Percentiles rank a stretch among this genome's conserved stretches.
These are phyloP conservation scores for Phymanthus crucifer DNA, from an alignment of 92 coral and sea anemone genomes.

Conservation along the genomic window DNA sequence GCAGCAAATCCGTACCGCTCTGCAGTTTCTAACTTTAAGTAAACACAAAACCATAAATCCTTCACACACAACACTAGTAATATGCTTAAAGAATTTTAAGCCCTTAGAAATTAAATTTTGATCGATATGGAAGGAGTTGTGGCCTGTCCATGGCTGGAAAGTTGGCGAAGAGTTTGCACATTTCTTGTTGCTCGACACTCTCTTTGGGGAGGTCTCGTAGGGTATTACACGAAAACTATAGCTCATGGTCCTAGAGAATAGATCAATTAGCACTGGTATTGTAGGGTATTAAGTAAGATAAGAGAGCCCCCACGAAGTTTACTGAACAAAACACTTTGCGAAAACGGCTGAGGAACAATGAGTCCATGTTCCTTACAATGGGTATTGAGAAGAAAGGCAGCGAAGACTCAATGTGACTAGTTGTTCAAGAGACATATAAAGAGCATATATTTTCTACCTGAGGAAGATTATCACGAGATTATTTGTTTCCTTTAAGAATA, in stretches of 20 bases:
- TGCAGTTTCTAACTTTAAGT: neutral
- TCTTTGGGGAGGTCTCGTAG: constrained; percentile 25
- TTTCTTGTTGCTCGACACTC: neutral
- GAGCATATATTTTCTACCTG: neutral
- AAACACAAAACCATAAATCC: neutral
- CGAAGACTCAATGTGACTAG: neutral
- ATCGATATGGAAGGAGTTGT: neutral
- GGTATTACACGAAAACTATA: neutral
- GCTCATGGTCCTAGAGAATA: constrained; percentile 1
- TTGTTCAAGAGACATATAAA: neutral
- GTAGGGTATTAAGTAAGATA: constrained; percentile 9
- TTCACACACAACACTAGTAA: neutral
- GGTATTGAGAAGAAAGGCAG: neutral
- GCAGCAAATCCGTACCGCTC: neutral
- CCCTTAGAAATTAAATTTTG: neutral
- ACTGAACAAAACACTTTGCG: constrained; percentile 9
- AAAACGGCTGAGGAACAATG: neutral
- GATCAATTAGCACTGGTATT: constrained; percentile 28
- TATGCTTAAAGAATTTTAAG: neutral
- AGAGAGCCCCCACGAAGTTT: constrained; percentile 43
- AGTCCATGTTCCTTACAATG: neutral
- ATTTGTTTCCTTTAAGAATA: neutral
- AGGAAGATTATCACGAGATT: neutral
- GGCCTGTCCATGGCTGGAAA: neutral
- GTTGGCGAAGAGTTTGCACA: neutral